Conservation (phyloP, 2,797 vertebrate species). For the Orientallactaga sibirica region DNA sequence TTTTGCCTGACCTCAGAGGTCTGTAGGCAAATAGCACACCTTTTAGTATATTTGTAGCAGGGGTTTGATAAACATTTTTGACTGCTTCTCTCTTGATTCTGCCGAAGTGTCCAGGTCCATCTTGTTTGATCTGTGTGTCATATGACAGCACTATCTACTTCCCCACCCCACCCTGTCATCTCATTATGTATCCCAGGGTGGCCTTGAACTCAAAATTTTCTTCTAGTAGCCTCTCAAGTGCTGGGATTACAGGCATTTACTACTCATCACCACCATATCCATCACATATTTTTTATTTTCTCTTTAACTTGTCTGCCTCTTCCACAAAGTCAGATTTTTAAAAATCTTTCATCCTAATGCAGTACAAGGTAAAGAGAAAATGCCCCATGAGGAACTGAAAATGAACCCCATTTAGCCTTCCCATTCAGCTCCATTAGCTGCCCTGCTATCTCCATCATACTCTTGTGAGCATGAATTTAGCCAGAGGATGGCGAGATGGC, state of each 20-base stretch:
- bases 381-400: background rate
- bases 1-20: background rate
- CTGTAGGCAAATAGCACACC: background rate
- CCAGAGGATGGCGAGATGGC: background rate
- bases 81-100: background rate
- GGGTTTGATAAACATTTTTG: background rate
- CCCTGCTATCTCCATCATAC: background rate
- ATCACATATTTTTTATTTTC: background rate
- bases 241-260: background rate
- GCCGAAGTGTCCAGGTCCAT: background rate
- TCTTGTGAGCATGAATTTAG: background rate
- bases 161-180: background rate
- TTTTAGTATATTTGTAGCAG: background rate
- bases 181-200: background rate
- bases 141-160: background rate
- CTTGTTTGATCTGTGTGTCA: background rate
- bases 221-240: background rate
- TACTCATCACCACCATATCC: background rate
- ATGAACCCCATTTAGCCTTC: background rate
- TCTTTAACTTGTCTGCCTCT: background rate
- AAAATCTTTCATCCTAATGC: background rate
- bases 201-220: background rate
- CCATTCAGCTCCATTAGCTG: background rate
- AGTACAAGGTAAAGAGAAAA: background rate
- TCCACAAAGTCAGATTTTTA: background rate